Evolutionary conservation across 2,797 vertebrate genomes (phyloP), one percentile per base, ranked within the genome.

Genomic region (Sebastes hubbsi): DNA sequence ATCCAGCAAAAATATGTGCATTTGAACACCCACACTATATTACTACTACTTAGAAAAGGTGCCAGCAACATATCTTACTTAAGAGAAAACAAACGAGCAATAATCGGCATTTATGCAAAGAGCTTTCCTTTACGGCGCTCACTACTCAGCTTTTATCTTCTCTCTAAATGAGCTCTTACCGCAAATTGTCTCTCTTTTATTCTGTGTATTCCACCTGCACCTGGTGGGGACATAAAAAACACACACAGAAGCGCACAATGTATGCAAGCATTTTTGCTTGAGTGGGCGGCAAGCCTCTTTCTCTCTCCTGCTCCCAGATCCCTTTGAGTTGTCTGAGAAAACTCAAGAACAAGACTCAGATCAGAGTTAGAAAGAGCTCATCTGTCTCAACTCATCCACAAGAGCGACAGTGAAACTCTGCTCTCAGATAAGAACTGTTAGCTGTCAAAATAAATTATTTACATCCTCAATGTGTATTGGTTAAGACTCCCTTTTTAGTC

Each of bases 51-150:
- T 68, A 46, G 67, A 75, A 60, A 38, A 62, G 12, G n/a, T 60
- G 64, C 56, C 66, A 73, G 75, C n/a, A 14, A 46, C 67, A 78
- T 52, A 58, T 77, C 22, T 68, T 8, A 18, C 24, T 34, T 67
- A 77, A 77, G 36, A 72, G 22, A 79, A 83, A 81, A 77, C 34
- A 85, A 88, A 78, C 75, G 38, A 56, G 62, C 65, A 70, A 83
- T 75, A 55, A 86, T 79, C 56, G 55, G 29, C 30, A 66, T 86
- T 82, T 64, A 77, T 80, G 63, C 62, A 60, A 82, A 79, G 61
- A 49, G 64, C 18, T 66, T 65, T 77, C 32, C 36, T 87, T 83
- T 66, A 58, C 25, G 2, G n/a, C 63, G 1, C 61, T 77, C 54
- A 12, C 55, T 22, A 10, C 42, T 70, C 58, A 38, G 72, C 83